Percentiles rank a stretch among this genome's conserved stretches.
These are phyloP conservation scores for Centropus unirufus DNA, from an alignment of 2,113 vertebrate genomes.

Conservation along the genomic window DNA sequence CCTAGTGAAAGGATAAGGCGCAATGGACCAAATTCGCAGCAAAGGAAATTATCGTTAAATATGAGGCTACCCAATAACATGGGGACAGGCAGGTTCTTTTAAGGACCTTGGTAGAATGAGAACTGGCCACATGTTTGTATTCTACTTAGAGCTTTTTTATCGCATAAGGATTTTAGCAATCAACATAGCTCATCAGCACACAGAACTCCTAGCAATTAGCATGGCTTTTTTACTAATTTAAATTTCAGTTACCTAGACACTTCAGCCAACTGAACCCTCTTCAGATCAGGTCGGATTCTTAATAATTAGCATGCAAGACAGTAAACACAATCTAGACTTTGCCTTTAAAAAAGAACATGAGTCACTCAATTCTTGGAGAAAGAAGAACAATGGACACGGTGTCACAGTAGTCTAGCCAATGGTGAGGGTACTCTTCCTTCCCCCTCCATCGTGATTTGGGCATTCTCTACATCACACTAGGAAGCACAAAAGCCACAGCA, in stretches of 20 bases:
- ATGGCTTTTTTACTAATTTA: neutral
- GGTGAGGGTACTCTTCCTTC: neutral
- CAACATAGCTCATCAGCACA: neutral
- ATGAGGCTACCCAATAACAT: neutral
- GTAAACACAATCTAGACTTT: neutral
- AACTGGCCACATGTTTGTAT: neutral
- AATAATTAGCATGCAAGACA: neutral
- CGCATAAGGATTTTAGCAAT: neutral
- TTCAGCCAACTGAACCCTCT: neutral
- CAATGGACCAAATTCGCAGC: neutral
- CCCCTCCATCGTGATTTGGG: neutral
- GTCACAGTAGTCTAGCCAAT: neutral
- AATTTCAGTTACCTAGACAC: neutral
- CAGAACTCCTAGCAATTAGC: neutral
- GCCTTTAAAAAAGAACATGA: neutral
- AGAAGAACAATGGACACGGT: rapidly evolving
- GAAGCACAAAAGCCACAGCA: neutral
- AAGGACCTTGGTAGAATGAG: neutral
- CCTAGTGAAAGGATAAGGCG: neutral
- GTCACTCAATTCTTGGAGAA: neutral
- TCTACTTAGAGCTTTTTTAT: neutral
- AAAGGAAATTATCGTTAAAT: neutral
- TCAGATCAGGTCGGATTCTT: neutral
- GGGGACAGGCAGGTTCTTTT: neutral
- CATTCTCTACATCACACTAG: neutral